These are phyloP conservation scores for Temnopleurus reevesii DNA, from an alignment of 53 echinoderm and acorn worm species.

Conservation along the genomic window DNA sequence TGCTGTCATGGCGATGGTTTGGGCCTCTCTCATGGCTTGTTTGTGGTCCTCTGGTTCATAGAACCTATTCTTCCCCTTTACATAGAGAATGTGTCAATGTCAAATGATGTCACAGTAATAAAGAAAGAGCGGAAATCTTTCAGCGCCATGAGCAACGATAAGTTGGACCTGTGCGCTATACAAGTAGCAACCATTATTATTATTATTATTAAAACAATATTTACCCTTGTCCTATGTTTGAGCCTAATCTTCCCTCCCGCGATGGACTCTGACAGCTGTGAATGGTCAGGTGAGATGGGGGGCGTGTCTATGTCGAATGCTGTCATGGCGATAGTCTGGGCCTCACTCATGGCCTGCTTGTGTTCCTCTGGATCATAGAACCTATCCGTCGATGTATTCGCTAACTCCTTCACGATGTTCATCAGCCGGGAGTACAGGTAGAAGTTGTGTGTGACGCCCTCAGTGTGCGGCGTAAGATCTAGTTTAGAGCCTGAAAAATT, in stretches of 20 bases:
- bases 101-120: no score
- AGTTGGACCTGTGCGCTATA: no score
- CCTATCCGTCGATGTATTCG: conserved; percentile 44
- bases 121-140: no score
- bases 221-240: conserved; percentile 6
- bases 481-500: background rate
- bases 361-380: conserved; percentile 68
- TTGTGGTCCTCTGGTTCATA: no score
- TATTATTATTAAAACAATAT: no score
- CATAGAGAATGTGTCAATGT: no score
- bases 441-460: conserved; percentile 54
- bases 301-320: conserved; percentile 72
- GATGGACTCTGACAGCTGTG: background rate
- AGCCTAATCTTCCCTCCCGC: background rate
- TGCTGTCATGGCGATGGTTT: no score
- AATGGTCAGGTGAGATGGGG: conserved; percentile 49
- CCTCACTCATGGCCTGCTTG: conserved; percentile 65
- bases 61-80: no score
- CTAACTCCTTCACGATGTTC: conserved; percentile 63
- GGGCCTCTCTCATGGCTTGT: no score
- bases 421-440: conserved; percentile 66
- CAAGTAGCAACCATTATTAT: no score
- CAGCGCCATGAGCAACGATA: no score
- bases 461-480: background rate
- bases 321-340: conserved; percentile 69